A percentile compares a stretch with the other conserved stretches of the same genome.
Conservation (phyloP, 2,113 vertebrate genomes). For the Beaufortia kweichowensis region DNA sequence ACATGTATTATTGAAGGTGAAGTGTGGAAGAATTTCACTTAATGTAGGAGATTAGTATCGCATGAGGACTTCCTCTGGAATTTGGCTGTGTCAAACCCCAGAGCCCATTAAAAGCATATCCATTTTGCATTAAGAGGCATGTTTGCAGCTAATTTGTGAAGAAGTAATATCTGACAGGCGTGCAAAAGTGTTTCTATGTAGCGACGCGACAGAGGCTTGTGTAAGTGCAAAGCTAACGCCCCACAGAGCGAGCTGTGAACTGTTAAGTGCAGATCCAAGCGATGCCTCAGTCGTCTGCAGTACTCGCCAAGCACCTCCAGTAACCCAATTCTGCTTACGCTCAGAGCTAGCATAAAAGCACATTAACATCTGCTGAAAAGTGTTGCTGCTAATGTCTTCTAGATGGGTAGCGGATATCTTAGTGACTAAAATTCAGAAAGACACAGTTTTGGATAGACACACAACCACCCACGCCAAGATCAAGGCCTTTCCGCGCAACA, state of each 20-base stretch:
- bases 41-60: slow-evolving; percentile 49
- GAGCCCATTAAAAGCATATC: slow-evolving; percentile 39
- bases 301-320: slow-evolving; percentile 19
- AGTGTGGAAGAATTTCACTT: slow-evolving; percentile 41
- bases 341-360: slow-evolving; percentile 29
- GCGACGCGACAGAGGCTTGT: slow-evolving; percentile 16
- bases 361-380: slow-evolving; percentile 41
- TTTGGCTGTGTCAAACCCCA: slow-evolving; percentile 11
- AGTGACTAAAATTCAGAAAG: slow-evolving; percentile 12
- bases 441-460: slow-evolving; percentile 5
- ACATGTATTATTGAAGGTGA: slow-evolving; percentile 56
- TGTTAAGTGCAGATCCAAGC: slow-evolving; percentile 37
- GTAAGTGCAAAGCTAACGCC: slow-evolving; percentile 5
- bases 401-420: slow-evolving; percentile 41
- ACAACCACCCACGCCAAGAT: background rate
- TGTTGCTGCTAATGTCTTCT: slow-evolving; percentile 39
- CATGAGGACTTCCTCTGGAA: slow-evolving; percentile 37
- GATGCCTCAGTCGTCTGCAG: slow-evolving; percentile 11
- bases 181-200: background rate
- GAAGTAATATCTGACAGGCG: background rate
- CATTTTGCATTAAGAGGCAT: slow-evolving; percentile 43
- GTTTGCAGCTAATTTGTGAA: slow-evolving; percentile 37
- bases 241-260: slow-evolving; percentile 15
- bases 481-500: slow-evolving; percentile 14
- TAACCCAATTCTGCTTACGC: slow-evolving; percentile 19